Conservation (phyloP, 2,113 vertebrate species). For the Halichoeres trimaculatus region DNA sequence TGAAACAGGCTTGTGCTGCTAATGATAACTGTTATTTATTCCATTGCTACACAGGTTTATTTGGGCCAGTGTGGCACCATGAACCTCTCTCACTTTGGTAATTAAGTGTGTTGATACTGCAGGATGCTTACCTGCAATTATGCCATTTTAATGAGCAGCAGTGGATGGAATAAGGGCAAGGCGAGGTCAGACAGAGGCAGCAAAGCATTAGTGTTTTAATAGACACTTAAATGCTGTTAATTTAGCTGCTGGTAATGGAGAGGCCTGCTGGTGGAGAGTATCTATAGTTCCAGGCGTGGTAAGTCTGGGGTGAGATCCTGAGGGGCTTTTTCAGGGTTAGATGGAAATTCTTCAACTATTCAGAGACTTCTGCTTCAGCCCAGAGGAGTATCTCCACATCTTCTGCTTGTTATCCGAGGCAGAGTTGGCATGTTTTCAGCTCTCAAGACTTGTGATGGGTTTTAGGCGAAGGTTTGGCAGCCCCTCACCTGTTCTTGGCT, state of each 20-base stretch:
- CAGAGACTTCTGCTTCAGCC: constrained; percentile 64
- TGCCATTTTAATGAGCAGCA: constrained; percentile 83
- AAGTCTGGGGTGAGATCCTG: constrained; percentile 48
- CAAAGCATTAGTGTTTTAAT: constrained; percentile 84
- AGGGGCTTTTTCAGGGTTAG: constrained; percentile 56
- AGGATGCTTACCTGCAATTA: constrained; percentile 85
- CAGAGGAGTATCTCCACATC: constrained; percentile 74
- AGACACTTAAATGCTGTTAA: constrained; percentile 86
- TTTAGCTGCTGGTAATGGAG: constrained; percentile 80
- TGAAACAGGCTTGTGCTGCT: constrained; percentile 69
- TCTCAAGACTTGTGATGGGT: constrained; percentile 65
- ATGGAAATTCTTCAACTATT: constrained; percentile 66
- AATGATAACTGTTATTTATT: constrained; percentile 83
- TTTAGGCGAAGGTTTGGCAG: constrained; percentile 74
- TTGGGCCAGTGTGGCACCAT: constrained; percentile 73
- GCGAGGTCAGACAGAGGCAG: constrained; percentile 80
- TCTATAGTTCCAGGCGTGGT: constrained; percentile 57
- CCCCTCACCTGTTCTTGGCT: constrained; percentile 60
- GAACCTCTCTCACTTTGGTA: constrained; percentile 81
- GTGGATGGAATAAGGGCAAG: constrained; percentile 71
- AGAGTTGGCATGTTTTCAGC: constrained; percentile 74
- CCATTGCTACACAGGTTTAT: constrained; percentile 76
- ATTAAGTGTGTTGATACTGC: constrained; percentile 83
- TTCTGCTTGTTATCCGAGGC: constrained; percentile 73
- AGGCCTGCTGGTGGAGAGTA: constrained; percentile 69